A percentile compares a stretch with the other conserved stretches of the same genome.
Evolutionary conservation across 2,888 invertebrate species (phyloP).

Genomic region (Sturmia bella): DNA sequence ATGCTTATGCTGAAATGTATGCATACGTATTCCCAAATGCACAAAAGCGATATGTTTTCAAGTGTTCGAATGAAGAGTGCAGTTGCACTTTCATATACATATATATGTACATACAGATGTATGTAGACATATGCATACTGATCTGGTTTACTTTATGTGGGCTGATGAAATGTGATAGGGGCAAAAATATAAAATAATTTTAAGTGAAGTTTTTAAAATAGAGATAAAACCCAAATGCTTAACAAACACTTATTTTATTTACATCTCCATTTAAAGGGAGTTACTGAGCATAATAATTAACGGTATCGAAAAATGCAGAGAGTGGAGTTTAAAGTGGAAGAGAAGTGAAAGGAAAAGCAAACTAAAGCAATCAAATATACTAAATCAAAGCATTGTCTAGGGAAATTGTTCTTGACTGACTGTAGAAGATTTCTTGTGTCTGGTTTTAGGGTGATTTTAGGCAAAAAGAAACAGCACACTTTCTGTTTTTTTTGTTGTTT

Average conservation of each 20-base stretch:
- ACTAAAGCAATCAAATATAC: too few species aligned
- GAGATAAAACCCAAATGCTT: conserved; percentile 7
- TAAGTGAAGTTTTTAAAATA: conserved; percentile 48
- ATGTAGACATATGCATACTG: background rate
- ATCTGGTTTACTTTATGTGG: conserved; percentile 64
- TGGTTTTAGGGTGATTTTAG: too few species aligned
- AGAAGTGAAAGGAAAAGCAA: too few species aligned
- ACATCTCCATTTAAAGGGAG: conserved; percentile 44
- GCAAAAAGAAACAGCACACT: too few species aligned
- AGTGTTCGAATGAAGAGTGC: conserved; percentile 16
- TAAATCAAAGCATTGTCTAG: too few species aligned
- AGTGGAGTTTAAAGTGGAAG: background rate
- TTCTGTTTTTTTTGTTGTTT: too few species aligned
- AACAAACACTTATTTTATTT: background rate
- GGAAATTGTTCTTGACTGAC: too few species aligned
- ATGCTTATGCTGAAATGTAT: too few species aligned
- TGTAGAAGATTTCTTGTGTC: too few species aligned
- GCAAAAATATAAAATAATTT: conserved; percentile 43
- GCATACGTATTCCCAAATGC: too few species aligned
- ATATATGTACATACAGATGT: too few species aligned
- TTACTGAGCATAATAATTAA: conserved; percentile 18
- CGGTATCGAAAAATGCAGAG: background rate
- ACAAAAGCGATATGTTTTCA: background rate
- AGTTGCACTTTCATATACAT: conserved; percentile 34
- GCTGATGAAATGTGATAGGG: conserved; percentile 65